Evolutionary conservation across 1,140 invertebrate species (phyloP).

Genomic region (Megalonaias nervosa): DNA sequence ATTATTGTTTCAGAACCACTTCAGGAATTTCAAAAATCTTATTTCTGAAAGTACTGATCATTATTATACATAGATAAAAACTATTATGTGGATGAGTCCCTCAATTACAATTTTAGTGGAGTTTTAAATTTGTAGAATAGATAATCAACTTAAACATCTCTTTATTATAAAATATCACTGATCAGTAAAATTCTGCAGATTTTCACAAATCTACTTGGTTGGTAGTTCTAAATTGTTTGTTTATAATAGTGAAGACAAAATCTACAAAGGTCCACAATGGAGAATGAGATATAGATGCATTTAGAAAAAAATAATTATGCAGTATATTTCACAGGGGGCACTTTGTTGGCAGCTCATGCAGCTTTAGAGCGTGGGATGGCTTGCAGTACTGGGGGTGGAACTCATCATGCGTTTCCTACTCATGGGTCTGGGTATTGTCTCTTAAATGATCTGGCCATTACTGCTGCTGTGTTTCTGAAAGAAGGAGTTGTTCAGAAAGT

Average conservation of each 20-base stretch:
- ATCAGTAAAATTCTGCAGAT: neutral
- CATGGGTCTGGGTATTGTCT: constrained; percentile 67
- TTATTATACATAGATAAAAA: too few relatives aligned
- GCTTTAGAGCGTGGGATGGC: constrained; percentile 62
- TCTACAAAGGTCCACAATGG: neutral
- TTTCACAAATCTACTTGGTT: neutral
- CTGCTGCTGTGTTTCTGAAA: constrained; percentile 53
- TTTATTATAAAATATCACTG: neutral
- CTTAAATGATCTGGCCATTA: constrained; percentile 66
- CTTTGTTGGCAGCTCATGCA: constrained; percentile 55
- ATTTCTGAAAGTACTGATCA: too few relatives aligned
- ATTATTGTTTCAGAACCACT: too few relatives aligned
- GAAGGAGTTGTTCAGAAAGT: constrained; percentile 48
- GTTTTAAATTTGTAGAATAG: too few relatives aligned
- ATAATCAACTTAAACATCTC: neutral
- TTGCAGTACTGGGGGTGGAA: constrained; percentile 68
- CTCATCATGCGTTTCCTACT: constrained; percentile 67
- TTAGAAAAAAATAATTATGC: neutral
- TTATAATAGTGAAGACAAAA: neutral
- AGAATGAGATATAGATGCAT: neutral
- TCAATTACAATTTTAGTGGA: too few relatives aligned
- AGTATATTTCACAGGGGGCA: constrained; percentile 54
- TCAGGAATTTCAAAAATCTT: too few relatives aligned
- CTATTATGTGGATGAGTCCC: too few relatives aligned
- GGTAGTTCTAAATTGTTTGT: neutral